Evolutionary conservation across 2,797 vertebrate species (phyloP), one percentile per base, ranked within the genome.

Genomic region (Melanogrammus aeglefinus): DNA sequence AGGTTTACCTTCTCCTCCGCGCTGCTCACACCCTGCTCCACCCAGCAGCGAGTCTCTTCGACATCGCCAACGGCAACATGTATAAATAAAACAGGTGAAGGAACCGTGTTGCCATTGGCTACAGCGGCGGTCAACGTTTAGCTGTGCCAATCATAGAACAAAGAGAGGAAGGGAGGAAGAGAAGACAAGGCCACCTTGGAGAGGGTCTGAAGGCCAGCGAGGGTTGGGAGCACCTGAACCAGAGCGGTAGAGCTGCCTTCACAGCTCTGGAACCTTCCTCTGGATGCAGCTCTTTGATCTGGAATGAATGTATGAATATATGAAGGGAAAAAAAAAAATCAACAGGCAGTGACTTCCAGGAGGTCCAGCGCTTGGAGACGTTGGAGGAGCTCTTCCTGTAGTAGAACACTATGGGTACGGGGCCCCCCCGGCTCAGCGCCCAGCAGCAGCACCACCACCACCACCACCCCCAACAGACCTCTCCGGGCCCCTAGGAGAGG

Each of bases 21-120:
- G 51, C 75, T 73, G 73, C 66, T 86, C 84, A 78, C 85, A 83
- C 85, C 81, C 84, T 75, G 75, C 89, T 91, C 57, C 91, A 78
- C 77, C 85, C 86, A 83, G 87, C 78, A 77, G 85, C 80, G 83
- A 89, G 87, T 92, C 89, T 91, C 88, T 91, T 92, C 89, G 4
- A 94, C 94, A 94, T 94, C 93, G 94, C 89, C 89, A 89, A 93
- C 89, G 91, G 94, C 93, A 92, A 94, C 93, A 94, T 92, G 95
- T 95, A 92, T 89, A 92, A 92, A 90, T 88, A 88, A 83, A 92
- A 90, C 92, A 92, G 87, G 85, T 90, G 91, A 90, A 86, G 88
- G 89, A 91, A 86, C 78, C 83, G 87, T 90, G 90, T 91, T 91
- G 90, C 81, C 73, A 91, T 86, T 33, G 90, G 88, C 85, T 90